Evolutionary conservation across 2,888 invertebrate genomes (phyloP).

Genomic region (Catocala nupta): DNA sequence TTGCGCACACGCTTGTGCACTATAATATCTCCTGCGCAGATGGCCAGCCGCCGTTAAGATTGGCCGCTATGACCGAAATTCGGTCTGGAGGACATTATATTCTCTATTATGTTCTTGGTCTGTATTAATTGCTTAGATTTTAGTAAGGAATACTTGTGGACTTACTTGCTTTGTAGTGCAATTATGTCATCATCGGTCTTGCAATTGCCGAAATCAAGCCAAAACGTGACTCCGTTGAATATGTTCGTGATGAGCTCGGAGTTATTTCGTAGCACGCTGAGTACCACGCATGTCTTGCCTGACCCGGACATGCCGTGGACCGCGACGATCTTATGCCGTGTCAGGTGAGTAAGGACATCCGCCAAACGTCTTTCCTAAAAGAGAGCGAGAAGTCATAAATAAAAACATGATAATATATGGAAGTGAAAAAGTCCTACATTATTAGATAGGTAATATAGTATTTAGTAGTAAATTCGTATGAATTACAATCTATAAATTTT

Average conservation of each 20-base stretch:
- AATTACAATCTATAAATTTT: no score
- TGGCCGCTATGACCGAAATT: no score
- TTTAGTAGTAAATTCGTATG: no score
- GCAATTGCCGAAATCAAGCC: slow-evolving; percentile 86
- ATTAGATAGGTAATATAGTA: no score
- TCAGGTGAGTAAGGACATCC: slow-evolving; percentile 74
- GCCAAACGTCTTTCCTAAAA: slow-evolving; percentile 83
- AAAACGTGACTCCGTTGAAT: slow-evolving; percentile 87
- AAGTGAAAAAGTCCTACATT: no score
- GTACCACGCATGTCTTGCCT: slow-evolving; percentile 91
- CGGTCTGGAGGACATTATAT: no score
- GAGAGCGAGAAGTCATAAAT: background rate
- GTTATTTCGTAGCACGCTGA: slow-evolving; percentile 86
- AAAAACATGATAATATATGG: no score
- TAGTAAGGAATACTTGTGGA: slow-evolving; percentile 18
- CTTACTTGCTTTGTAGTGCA: slow-evolving; percentile 79
- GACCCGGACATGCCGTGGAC: slow-evolving; percentile 92
- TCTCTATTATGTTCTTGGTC: no score
- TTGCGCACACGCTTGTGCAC: no score
- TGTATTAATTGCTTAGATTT: no score
- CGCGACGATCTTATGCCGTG: slow-evolving; percentile 87
- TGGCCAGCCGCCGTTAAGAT: no score
- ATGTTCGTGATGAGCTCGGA: slow-evolving; percentile 79
- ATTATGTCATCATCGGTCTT: slow-evolving; percentile 81
- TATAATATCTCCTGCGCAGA: no score